Evolutionary conservation across 2,888 invertebrate genomes (phyloP), one percentile per base, ranked within the genome.

Genomic region (Flexamia atlantica): DNA sequence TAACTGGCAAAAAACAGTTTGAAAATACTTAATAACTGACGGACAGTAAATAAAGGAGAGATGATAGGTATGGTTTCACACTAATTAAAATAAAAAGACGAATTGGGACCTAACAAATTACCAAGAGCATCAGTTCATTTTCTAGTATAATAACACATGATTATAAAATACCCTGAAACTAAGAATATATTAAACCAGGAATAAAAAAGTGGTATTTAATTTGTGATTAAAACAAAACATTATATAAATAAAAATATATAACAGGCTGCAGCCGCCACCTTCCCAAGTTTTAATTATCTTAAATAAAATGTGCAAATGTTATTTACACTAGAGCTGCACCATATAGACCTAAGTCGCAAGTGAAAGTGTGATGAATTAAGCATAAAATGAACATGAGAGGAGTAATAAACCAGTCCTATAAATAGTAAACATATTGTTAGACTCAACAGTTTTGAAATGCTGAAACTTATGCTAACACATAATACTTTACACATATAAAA

Each of bases 71-170:
- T 17, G 14, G 53, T 23, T 53, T 53, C 30, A 30, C 17, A 9
- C 2, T 64, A 7, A 30, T 17, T 64, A 28, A 28, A 64, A 28
- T 64, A 64, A 4, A 64, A 64, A 64, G 30, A 64, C 30, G 30
- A 64, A 28, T 28, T 28, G 30, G 14, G 28, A 14, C 64, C 28
- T 64, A 28, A 28, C 2, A 28, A 23, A 53, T 20, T 64, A 64
- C 64, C 64, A 64, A 64, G 64, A 64, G 64, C 64, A 64, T 64
- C 64, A 64, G 64, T 64, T 64, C 64, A 30, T 64, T 64, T 30
- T 14, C 30, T 12, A 64, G 28, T 28, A 64, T 28, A 64, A 28
- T 64, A 28, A 64, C 14, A 14, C 7, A 57, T 64, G 28, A 2
- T 28, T 20, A 28, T 28, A 30, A 23, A 53, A 23, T 53, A 64